Evolutionary conservation across 30 jellyfish, hydroid and myxozoan genomes (phyloP).

Genomic region (Pelagia noctiluca): DNA sequence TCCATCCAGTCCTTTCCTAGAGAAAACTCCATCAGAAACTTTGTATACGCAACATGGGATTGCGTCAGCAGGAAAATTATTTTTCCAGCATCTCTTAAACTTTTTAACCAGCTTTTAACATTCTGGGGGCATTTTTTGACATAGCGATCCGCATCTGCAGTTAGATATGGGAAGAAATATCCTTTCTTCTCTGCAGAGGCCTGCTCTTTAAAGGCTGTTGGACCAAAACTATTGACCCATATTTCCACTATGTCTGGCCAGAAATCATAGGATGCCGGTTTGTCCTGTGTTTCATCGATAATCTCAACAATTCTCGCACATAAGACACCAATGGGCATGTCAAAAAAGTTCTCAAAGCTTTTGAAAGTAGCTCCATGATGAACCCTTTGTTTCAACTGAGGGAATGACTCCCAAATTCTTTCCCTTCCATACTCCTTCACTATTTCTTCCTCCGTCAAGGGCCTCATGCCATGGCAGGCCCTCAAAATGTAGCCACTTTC

Average conservation of each 20-base stretch:
- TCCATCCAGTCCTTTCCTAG: conserved; percentile 87
- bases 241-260: conserved; percentile 88
- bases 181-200: conserved; percentile 87
- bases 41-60: conserved; percentile 80
- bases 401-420: conserved; percentile 76
- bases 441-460: conserved; percentile 69
- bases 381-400: conserved; percentile 61
- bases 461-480: conserved; percentile 94
- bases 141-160: conserved; percentile 53
- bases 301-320: conserved; percentile 89
- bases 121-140: conserved; percentile 82
- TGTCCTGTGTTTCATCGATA: conserved; percentile 67
- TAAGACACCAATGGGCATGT: conserved; percentile 90
- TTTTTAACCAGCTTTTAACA: conserved; percentile 72
- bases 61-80: conserved; percentile 75
- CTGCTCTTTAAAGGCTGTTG: conserved; percentile 74
- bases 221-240: conserved; percentile 67
- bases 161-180: conserved; percentile 75
- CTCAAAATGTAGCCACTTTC: conserved; percentile 81
- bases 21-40: conserved; percentile 83
- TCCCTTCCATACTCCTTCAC: conserved; percentile 72
- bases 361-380: conserved; percentile 84
- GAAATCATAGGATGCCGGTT: conserved; percentile 48
- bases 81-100: conserved; percentile 78
- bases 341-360: conserved; percentile 87